phyloP scores from a whole-genome alignment of 1,140 invertebrate species.

The Zaprionus kolodkinae region DNA sequence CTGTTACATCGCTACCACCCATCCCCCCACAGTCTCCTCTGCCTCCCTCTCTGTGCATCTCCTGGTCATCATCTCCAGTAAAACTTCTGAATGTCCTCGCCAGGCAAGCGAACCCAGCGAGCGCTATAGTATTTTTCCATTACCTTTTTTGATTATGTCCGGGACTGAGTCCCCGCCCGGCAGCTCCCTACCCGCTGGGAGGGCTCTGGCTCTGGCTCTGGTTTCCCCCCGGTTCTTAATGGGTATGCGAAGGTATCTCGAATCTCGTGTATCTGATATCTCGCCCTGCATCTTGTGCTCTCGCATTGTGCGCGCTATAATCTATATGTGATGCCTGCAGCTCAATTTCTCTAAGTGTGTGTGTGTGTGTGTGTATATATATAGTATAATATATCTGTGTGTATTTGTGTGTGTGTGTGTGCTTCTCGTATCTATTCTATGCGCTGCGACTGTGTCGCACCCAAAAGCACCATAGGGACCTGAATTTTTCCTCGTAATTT shows the following conservation, averaged over 20 bases:
- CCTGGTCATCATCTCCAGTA: constrained; percentile 9
- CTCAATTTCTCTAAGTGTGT: constrained; percentile 19
- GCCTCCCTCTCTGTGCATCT: neutral
- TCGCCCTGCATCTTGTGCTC: constrained; percentile 56
- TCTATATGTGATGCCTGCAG: constrained; percentile 71
- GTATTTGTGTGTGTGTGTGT: constrained; percentile 29
- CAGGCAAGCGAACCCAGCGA: constrained; percentile 19
- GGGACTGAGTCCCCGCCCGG: too few relatives aligned
- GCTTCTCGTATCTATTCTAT: constrained; percentile 50
- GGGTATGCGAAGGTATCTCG: constrained; percentile 50
- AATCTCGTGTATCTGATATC: constrained; percentile 54
- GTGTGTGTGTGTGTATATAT: constrained; percentile 21
- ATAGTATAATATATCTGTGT: constrained; percentile 37
- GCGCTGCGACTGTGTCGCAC: constrained; percentile 66
- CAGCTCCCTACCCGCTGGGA: neutral
- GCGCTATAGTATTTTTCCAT: constrained; percentile 76
- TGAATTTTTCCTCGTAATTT: constrained; percentile 81
- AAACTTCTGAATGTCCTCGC: constrained; percentile 45
- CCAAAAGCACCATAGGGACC: constrained; percentile 79
- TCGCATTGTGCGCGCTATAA: constrained; percentile 69
- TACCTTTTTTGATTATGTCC: constrained; percentile 74
- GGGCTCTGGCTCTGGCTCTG: too few relatives aligned
- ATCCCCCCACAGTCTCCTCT: neutral
- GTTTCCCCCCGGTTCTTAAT: constrained; percentile 15
- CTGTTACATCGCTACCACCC: neutral